phyloP scores from a whole-genome alignment of 2,113 vertebrate genomes.

The Ginglymostoma cirratum region DNA sequence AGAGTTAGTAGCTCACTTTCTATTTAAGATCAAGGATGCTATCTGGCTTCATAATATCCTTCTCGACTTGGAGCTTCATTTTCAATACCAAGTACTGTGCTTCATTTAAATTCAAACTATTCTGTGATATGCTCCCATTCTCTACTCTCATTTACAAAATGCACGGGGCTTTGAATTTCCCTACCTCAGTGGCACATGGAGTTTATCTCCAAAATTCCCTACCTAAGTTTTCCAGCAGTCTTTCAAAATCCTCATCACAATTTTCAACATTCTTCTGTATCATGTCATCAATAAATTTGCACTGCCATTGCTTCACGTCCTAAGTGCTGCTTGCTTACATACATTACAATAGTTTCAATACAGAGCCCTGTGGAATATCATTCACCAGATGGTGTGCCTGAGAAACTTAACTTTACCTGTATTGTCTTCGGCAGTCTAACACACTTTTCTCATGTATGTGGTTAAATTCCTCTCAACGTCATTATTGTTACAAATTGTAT shows the following conservation, averaged over 20 bases:
- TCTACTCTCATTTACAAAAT: neutral
- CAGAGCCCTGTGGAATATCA: neutral
- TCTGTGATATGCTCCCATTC: neutral
- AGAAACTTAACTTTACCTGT: neutral
- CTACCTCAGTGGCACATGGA: neutral
- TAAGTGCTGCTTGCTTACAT: neutral
- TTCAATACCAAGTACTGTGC: neutral
- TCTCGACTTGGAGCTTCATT: neutral
- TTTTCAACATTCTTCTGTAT: neutral
- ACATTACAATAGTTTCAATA: neutral
- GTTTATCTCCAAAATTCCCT: neutral
- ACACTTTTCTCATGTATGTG: neutral
- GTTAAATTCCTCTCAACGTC: neutral
- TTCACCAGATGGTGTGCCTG: neutral
- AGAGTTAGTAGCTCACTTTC: neutral
- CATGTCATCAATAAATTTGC: neutral
- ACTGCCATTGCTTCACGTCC: neutral
- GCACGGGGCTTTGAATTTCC: neutral
- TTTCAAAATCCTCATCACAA: neutral
- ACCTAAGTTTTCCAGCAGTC: neutral
- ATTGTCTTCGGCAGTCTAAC: neutral
- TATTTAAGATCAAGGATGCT: neutral
- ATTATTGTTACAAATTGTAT: neutral
- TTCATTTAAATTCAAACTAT: neutral
- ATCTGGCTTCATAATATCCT: neutral